Percentiles rank a stretch among this genome's conserved stretches.
These are phyloP conservation scores for Anomalospiza imberbis DNA, from an alignment of 2,797 vertebrate genomes.

Conservation along the genomic window DNA sequence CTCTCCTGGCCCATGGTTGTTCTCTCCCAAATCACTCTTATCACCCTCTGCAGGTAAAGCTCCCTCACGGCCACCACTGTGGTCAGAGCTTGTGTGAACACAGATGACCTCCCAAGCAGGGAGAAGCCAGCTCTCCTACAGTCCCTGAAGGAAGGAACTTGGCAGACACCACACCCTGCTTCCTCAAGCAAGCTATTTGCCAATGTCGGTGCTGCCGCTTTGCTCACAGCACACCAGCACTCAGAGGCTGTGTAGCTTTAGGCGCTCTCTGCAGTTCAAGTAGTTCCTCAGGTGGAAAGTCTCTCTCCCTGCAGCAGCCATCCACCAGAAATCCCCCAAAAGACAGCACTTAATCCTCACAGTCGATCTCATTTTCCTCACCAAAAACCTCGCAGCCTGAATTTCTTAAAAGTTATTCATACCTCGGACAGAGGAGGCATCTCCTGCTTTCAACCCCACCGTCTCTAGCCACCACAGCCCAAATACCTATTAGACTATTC, in stretches of 20 bases:
- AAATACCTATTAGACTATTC: background rate
- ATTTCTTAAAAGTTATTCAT: background rate
- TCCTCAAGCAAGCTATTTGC: background rate
- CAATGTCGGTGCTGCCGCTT: background rate
- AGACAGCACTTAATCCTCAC: background rate
- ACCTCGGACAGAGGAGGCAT: background rate
- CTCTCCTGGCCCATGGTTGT: background rate
- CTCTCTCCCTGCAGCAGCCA: background rate
- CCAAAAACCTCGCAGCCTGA: background rate
- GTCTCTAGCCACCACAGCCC: background rate
- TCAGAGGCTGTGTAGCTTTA: background rate
- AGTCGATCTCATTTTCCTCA: background rate
- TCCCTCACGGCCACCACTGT: background rate
- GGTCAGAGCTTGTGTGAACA: background rate
- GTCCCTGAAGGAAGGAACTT: background rate
- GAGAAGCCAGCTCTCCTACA: rapidly evolving
- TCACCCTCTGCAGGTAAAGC: background rate
- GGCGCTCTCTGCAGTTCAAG: background rate
- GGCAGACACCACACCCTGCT: background rate
- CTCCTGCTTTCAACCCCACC: background rate
- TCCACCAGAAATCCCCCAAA: background rate
- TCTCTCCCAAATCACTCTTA: background rate
- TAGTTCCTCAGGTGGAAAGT: background rate
- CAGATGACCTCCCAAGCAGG: background rate
- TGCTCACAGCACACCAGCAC: background rate